phyloP scores from a whole-genome alignment of 2,888 invertebrate genomes.

The Tricholauxania praeusta region DNA sequence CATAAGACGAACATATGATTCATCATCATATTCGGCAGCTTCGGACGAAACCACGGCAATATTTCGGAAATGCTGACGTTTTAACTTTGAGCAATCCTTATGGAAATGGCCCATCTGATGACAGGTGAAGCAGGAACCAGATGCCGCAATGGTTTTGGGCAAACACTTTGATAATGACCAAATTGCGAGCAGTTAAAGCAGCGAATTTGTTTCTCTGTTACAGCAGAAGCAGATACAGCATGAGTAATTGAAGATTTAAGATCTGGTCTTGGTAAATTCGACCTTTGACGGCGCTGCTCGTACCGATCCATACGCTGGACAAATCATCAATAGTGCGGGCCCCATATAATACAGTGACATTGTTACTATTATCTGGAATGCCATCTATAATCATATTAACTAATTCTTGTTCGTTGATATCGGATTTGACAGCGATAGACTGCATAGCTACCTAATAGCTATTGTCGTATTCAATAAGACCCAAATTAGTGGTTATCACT shows the following conservation, averaged over 20 bases:
- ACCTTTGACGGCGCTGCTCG: too few relatives aligned
- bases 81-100: too few relatives aligned
- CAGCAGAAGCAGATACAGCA: too few relatives aligned
- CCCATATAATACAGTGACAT: conserved; percentile 30
- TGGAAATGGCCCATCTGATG: conserved; percentile 21
- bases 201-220: too few relatives aligned
- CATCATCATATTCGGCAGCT: background rate
- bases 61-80: background rate
- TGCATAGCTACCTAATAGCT: conserved; percentile 24
- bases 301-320: conserved; percentile 29
- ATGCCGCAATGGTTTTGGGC: conserved; percentile 17
- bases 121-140: conserved; percentile 14
- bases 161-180: conserved; percentile 18
- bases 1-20: background rate
- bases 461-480: conserved; percentile 14
- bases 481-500: conserved; percentile 21
- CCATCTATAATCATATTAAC: too few relatives aligned
- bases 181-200: too few relatives aligned
- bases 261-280: too few relatives aligned
- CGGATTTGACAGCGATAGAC: conserved; percentile 37
- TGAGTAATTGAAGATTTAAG: too few relatives aligned
- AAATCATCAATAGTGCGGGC: conserved; percentile 32
- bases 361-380: conserved; percentile 22
- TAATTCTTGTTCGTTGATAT: too few relatives aligned
- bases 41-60: too few relatives aligned